These are phyloP conservation scores for Xenopus borealis DNA, from an alignment of 2,113 vertebrate species.

Conservation along the genomic window DNA sequence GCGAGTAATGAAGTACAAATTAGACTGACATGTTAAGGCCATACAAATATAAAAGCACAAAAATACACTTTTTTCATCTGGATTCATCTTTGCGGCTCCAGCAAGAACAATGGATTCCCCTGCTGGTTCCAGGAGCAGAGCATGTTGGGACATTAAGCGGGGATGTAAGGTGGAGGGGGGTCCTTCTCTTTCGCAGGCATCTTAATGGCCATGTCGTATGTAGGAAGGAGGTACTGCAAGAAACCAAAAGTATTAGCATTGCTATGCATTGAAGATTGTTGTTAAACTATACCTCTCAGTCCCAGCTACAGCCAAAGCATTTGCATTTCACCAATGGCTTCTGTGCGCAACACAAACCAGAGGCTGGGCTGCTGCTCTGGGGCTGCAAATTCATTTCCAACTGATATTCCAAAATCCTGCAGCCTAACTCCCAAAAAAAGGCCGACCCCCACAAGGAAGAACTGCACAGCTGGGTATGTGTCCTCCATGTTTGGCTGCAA, in stretches of 20 bases:
- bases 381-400: too few relatives aligned
- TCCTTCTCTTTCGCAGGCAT: constrained; percentile 88
- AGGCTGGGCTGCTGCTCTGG: too few relatives aligned
- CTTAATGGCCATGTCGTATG: constrained; percentile 97
- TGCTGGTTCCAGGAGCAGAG: background rate
- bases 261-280: too few relatives aligned
- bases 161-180: constrained; percentile 84
- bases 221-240: constrained; percentile 87
- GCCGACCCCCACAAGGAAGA: too few relatives aligned
- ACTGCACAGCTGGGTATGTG: too few relatives aligned
- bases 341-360: background rate
- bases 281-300: too few relatives aligned
- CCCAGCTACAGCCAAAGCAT: too few relatives aligned
- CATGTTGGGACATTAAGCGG: constrained; percentile 60
- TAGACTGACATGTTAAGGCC: constrained; percentile 15
- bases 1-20: background rate
- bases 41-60: constrained; percentile 25
- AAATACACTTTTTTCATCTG: constrained; percentile 3
- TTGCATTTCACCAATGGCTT: too few relatives aligned
- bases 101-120: background rate
- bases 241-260: background rate
- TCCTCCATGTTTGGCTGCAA: too few relatives aligned
- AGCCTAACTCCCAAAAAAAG: too few relatives aligned
- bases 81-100: background rate
- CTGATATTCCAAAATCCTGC: too few relatives aligned